These are phyloP conservation scores for Poecilia velifera DNA, from an alignment of 2,797 vertebrate species.

Conservation along the genomic window DNA sequence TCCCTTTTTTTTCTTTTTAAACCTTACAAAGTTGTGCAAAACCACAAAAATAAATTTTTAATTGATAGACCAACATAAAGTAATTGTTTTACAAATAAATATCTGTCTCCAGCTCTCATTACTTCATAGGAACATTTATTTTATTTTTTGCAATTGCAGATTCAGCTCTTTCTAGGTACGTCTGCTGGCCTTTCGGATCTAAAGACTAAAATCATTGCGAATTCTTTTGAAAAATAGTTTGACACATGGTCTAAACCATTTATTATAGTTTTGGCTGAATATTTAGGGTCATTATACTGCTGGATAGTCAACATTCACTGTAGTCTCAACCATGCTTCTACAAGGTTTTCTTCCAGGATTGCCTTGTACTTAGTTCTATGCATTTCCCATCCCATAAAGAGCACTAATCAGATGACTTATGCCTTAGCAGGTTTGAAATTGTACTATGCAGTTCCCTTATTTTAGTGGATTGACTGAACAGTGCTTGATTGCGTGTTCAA, in stretches of 20 bases:
- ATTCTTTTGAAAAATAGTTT: neutral
- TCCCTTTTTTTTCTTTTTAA: neutral
- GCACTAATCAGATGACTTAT: neutral
- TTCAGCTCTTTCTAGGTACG: neutral
- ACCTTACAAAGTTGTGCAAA: neutral
- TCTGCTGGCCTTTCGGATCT: neutral
- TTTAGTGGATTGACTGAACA: neutral
- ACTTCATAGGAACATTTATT: neutral
- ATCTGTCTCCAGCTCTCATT: neutral
- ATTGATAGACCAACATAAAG: neutral
- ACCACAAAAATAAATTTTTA: neutral
- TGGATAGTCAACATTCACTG: neutral
- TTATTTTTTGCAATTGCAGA: neutral
- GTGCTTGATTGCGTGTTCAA: neutral
- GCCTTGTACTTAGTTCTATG: neutral
- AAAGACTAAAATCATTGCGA: neutral
- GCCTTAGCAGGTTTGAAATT: neutral
- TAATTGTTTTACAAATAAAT: neutral
- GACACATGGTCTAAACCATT: neutral
- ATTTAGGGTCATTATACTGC: neutral
- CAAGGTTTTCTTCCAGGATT: neutral
- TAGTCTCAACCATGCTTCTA: neutral
- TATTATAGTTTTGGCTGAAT: neutral
- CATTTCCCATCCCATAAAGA: neutral
- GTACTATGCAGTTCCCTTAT: neutral